These are phyloP conservation scores for Sarcophaga variegata DNA, from an alignment of 2,888 invertebrate genomes.

Conservation along the genomic window DNA sequence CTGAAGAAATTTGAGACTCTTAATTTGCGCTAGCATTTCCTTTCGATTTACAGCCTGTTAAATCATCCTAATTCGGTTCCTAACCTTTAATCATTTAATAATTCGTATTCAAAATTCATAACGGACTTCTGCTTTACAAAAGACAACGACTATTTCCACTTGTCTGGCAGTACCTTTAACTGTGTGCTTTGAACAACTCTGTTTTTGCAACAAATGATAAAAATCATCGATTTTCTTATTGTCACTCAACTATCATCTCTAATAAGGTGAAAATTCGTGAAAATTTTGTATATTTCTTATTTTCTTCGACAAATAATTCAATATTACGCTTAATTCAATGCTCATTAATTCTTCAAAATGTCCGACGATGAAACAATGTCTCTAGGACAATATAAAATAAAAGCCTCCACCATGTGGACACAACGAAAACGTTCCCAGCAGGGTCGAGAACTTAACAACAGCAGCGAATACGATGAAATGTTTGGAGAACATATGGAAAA, in stretches of 20 bases:
- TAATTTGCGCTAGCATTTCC: no score
- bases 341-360: constrained; percentile 55
- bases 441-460: constrained; percentile 56
- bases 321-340: constrained; percentile 48
- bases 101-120: no score
- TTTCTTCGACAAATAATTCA: constrained; percentile 18
- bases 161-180: constrained; percentile 23
- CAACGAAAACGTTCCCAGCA: constrained; percentile 55
- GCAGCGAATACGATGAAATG: constrained; percentile 75
- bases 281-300: constrained; percentile 55
- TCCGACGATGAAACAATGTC: constrained; percentile 69
- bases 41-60: no score
- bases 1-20: no score
- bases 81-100: no score
- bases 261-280: constrained; percentile 48
- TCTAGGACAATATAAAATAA: constrained; percentile 62
- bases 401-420: constrained; percentile 51
- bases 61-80: no score
- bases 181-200: neutral
- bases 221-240: constrained; percentile 49
- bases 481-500: constrained; percentile 82
- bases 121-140: neutral
- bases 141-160: neutral
- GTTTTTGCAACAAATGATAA: neutral
- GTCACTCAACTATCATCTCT: constrained; percentile 43